phyloP scores from a whole-genome alignment of 2,113 vertebrate species.

The Myotis brandtii region DNA sequence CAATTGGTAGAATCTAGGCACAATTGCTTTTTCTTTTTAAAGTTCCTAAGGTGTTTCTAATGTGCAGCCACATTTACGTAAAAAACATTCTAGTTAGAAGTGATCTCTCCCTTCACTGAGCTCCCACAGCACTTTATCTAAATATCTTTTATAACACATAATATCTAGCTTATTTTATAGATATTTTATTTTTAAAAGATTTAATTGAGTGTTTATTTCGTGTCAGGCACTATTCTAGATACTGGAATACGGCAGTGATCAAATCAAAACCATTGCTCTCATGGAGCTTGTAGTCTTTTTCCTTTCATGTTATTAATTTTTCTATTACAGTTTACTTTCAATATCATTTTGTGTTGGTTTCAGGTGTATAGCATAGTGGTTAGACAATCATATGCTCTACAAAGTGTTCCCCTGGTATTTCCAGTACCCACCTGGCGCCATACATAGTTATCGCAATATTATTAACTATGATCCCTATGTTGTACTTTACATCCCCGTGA shows the following conservation, averaged over 20 bases:
- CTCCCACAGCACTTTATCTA: neutral
- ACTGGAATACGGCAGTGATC: neutral
- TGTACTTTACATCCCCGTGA: neutral
- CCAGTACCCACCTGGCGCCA: neutral
- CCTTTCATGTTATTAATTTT: neutral
- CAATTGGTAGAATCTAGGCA: neutral
- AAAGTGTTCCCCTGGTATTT: neutral
- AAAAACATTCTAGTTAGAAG: neutral
- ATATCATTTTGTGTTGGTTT: neutral
- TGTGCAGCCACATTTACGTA: neutral
- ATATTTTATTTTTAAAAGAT: neutral
- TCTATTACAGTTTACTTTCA: neutral
- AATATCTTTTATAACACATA: neutral
- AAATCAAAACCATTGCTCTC: neutral
- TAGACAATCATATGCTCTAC: neutral
- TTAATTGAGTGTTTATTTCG: constrained; percentile 8
- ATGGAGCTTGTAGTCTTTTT: neutral
- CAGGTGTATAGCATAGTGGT: neutral
- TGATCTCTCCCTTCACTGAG: neutral
- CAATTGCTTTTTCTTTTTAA: neutral
- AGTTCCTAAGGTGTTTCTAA: constrained; percentile 2
- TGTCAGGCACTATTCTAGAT: neutral
- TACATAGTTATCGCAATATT: neutral
- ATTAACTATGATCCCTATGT: neutral
- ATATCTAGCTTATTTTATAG: neutral